Evolutionary conservation across 2,888 invertebrate genomes (phyloP), one percentile per base, ranked within the genome.

Genomic region (Phanerotoma sp.): DNA sequence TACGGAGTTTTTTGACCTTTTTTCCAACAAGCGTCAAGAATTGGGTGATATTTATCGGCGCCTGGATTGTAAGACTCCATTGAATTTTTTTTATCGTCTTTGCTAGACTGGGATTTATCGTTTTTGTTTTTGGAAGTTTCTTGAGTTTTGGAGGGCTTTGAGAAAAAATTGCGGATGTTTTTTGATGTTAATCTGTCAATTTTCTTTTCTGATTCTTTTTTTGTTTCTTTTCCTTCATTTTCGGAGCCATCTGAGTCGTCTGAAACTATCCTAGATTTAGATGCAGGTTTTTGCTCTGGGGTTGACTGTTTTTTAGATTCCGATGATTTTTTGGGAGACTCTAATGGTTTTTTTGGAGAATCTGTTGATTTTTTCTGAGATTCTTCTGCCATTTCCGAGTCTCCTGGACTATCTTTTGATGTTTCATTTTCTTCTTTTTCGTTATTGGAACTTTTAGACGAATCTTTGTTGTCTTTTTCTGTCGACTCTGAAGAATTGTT

Each of bases 1-100:
- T 98, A 99, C 0, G 99, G 98, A 35, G 96, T 91, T 87, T 83
- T 85, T 70, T 90, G 85, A 4, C 83, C 85, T 16, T 79, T 76
- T 55, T 83, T 79, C 96, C 96, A 96, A 67, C 84, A 86, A 0
- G 95, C 95, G 78, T 93, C 85, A 0, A 86, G 78, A 11, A 94
- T 82, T 0, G 95, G 94, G 76, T 95, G 84, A 77, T 96, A 96
- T 41, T 86, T 85, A 0, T 79, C 61, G 66, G 84, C 83, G 20
- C 80, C 77, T 0, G 95, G 95, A 75, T 91, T 83, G 75, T 90
- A 95, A 6, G 82, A 80, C 49, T 56, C 20, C 50, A 18, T 38
- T 55, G 48, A 20, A 57, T 60, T 54, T 61, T 58, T 41, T 56
- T 59, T 57, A 54, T 56, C 42, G 30, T 50, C 13, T 58, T 52